These are phyloP conservation scores for Etheostoma perlongum DNA, from an alignment of 2,797 vertebrate genomes.

Conservation along the genomic window DNA sequence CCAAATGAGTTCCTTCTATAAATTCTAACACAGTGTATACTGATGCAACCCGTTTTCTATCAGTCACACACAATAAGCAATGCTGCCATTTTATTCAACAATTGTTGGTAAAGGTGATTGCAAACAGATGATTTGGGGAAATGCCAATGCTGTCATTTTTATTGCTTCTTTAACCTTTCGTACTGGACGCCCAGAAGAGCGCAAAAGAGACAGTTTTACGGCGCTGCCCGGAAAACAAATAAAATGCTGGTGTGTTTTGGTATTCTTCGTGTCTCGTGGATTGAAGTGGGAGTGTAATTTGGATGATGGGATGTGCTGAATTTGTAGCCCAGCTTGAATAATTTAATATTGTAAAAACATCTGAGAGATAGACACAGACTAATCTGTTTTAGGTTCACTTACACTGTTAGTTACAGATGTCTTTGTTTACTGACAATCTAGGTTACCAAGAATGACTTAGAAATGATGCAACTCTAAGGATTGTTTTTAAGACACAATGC, in stretches of 20 bases:
- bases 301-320: slow-evolving; percentile 4
- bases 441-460: not conserved
- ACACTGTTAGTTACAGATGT: not conserved
- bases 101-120: slow-evolving; percentile 2
- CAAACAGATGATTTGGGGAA: slow-evolving; percentile 51
- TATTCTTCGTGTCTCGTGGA: not conserved
- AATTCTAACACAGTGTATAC: not conserved
- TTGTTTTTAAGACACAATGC: not conserved
- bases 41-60: not conserved
- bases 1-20: not conserved
- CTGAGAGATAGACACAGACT: not conserved
- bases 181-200: slow-evolving; percentile 6
- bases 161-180: slow-evolving; percentile 59
- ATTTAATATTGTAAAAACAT: slow-evolving; percentile 31
- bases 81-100: slow-evolving; percentile 20
- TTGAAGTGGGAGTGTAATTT: slow-evolving; percentile 25
- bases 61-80: not conserved
- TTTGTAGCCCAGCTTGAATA: not conserved
- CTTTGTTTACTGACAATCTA: slow-evolving; percentile 5
- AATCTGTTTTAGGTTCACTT: not conserved
- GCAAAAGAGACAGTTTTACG: slow-evolving; percentile 38
- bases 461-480: not conserved
- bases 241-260: slow-evolving; percentile 21
- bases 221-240: slow-evolving; percentile 38
- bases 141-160: slow-evolving; percentile 54